These are phyloP conservation scores for Heliothis virescens DNA, from an alignment of 1,140 invertebrate species.

Conservation along the genomic window DNA sequence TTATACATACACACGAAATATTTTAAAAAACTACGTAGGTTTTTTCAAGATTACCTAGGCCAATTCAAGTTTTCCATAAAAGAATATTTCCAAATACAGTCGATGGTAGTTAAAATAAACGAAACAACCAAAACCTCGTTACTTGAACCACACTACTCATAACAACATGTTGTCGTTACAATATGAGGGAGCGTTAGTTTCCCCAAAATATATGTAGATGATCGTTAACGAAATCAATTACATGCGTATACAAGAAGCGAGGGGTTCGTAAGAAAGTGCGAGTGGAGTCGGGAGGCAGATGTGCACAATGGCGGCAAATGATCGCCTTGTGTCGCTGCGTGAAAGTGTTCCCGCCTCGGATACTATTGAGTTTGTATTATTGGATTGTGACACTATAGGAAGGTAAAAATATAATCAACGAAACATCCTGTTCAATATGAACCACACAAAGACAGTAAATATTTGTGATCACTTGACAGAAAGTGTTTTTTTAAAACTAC, in stretches of 20 bases:
- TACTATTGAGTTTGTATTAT: background rate
- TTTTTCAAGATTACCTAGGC: no score
- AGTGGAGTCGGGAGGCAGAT: constrained; percentile 10
- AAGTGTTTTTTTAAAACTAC: no score
- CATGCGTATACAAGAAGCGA: constrained; percentile 5
- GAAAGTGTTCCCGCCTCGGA: background rate
- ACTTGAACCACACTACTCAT: background rate
- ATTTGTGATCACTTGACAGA: no score
- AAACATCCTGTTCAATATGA: no score
- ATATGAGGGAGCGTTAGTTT: constrained; percentile 11
- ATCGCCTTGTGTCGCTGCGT: background rate
- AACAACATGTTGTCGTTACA: constrained; percentile 7
- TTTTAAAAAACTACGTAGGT: no score
- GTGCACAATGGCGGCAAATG: background rate
- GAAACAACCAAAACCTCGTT: no score
- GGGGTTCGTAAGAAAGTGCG: background rate
- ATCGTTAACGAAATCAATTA: constrained; percentile 30
- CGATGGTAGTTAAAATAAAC: no score
- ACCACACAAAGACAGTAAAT: no score
- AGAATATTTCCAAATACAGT: no score
- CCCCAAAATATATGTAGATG: constrained; percentile 2
- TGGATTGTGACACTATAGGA: background rate
- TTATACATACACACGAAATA: no score
- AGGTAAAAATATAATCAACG: no score
- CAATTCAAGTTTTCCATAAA: no score